Base-by-base conservation (phyloP, 2,797 vertebrate species). In the Chaetodon trifasciatus region DNA sequence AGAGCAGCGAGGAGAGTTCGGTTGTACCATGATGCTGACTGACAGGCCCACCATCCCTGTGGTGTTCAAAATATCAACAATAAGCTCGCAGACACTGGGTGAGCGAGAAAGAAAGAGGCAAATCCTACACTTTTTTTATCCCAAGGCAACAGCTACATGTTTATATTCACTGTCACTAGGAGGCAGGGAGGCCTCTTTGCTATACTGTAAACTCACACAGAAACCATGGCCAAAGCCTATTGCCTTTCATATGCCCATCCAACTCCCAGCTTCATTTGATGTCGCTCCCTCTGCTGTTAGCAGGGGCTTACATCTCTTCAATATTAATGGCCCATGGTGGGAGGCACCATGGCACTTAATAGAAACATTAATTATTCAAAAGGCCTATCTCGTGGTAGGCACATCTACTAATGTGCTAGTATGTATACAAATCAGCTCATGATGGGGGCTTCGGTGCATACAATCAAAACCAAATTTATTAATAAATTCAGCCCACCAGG, bases 321-420 rank as follows among this genome's bases (percentile, higher is more conserved):
- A 96, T 96, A 95, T 95, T 95, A 94, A 96, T 94, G 87, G 76
- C 58, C 79, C 70, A 40, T 73, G 90, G 91, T 92, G 89, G 91
- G 93, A 93, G 91, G 91, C 85, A 84, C 87, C 90, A 46, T 88
- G 85, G 85, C 90, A 90, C 94, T 93, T 95, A 95, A 95, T 93
- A 94, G 93, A 94, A 94, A 89, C 87, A 94, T 96, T 93, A 91
- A 96, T 95, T 93, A 96, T 95, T 95, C 93, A 96, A 85, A 82
- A 89, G 88, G 75, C 79, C 87, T 86, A 90, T 94, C 89, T 86
- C 57, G 85, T 91, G 86, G 90, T 91, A 87, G 94, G 93, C 93
- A 94, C 88, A 87, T 90, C 88, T 83, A 87, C 93, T 95, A 96
- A 95, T 94, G 92, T 91, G 89, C 89, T 83, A 84, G 88, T 92